Evolutionary conservation across 2,797 vertebrate genomes (phyloP).

Genomic region (Alouatta caraya): DNA sequence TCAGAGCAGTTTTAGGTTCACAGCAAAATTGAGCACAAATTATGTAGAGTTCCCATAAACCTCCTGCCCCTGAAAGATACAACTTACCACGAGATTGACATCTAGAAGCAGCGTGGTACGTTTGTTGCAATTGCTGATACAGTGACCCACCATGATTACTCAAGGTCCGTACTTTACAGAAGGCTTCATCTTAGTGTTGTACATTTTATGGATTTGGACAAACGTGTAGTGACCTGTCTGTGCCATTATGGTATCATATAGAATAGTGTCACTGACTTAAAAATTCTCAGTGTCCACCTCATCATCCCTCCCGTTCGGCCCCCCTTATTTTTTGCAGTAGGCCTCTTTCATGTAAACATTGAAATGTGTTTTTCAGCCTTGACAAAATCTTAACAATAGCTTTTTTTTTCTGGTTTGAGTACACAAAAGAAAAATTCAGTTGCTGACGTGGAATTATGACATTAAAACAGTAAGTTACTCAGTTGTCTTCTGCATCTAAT

Average conservation of each 20-base stretch:
- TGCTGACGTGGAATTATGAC: conserved; percentile 49
- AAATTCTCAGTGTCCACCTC: rapidly evolving
- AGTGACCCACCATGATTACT: neutral
- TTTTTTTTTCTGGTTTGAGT: conserved; percentile 55
- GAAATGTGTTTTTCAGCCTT: neutral
- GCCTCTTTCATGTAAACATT: neutral
- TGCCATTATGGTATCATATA: rapidly evolving
- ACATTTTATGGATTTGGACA: neutral
- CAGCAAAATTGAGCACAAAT: neutral
- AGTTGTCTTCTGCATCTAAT: conserved; percentile 19
- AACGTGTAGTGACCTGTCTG: no score
- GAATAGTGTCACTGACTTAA: neutral
- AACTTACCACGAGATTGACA: no score
- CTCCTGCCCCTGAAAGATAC: neutral
- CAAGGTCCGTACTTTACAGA: rapidly evolving
- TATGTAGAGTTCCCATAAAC: neutral
- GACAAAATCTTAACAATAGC: neutral
- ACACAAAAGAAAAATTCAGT: conserved; percentile 47
- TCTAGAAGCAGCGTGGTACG: neutral
- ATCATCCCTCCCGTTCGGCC: no score
- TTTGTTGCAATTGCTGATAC: neutral
- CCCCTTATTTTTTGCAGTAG: neutral
- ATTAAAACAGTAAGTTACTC: conserved; percentile 19
- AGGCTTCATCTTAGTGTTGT: neutral
- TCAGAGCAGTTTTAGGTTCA: neutral